These are phyloP conservation scores for Thereva unica DNA, from an alignment of 2,888 invertebrate genomes.

Conservation along the genomic window DNA sequence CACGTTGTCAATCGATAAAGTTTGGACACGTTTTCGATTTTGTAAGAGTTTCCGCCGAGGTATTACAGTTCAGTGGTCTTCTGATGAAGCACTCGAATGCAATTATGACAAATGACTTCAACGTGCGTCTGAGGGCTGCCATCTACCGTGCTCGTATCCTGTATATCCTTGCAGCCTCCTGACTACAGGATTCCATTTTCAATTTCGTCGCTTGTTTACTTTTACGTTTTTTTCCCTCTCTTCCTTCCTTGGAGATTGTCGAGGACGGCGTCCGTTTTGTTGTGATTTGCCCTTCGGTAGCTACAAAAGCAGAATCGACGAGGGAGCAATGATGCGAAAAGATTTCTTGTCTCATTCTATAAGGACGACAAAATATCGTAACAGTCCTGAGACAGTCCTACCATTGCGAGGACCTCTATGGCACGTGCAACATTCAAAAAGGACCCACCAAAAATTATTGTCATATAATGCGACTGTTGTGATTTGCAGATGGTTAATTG, in stretches of 20 bases:
- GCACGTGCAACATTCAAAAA: conserved; percentile 28
- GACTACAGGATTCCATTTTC: conserved; percentile 27
- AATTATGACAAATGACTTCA: conserved; percentile 38
- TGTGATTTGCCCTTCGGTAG: conserved; percentile 32
- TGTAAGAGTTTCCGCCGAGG: conserved; percentile 37
- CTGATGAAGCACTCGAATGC: conserved; percentile 37
- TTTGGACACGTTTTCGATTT: conserved; percentile 38
- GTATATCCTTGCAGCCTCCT: conserved; percentile 5
- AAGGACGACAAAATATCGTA: neutral
- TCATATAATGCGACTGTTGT: conserved; percentile 38
- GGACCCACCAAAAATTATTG: conserved; percentile 14
- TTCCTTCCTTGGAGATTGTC: too few species aligned
- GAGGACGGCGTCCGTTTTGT: conserved; percentile 24
- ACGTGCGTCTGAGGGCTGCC: conserved; percentile 40
- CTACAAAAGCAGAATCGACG: conserved; percentile 9
- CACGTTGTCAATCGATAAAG: conserved; percentile 37
- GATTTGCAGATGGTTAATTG: conserved; percentile 40
- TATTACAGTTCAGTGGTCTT: conserved; percentile 36
- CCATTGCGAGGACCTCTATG: conserved; percentile 19
- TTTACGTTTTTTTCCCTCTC: conserved; percentile 11
- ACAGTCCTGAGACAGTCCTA: conserved; percentile 17
- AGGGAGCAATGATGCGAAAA: conserved; percentile 36
- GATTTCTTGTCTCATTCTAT: conserved; percentile 25
- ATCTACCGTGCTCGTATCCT: conserved; percentile 26
- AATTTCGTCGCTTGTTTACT: conserved; percentile 37